Evolutionary conservation across 2,888 invertebrate genomes (phyloP).

Genomic region (Lacanobia oleracea): DNA sequence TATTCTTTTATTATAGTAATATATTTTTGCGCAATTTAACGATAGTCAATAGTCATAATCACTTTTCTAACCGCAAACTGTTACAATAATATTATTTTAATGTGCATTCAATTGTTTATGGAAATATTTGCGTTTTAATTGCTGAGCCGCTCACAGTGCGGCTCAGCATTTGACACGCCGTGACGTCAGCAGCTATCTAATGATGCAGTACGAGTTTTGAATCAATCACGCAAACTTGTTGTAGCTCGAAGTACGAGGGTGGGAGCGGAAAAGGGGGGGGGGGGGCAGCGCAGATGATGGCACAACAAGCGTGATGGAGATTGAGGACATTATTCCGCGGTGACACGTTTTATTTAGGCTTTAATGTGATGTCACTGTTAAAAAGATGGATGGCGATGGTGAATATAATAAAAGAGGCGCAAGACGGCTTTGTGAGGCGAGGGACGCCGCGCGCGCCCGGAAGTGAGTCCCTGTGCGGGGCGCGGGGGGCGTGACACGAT

Average conservation of each 20-base stretch:
- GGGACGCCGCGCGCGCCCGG: slow-evolving; percentile 20
- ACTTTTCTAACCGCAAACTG: not conserved
- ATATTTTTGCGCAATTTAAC: not conserved
- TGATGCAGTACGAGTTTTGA: not conserved
- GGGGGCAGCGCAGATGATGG: not conserved
- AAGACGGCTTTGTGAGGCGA: slow-evolving; percentile 72
- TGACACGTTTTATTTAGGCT: slow-evolving; percentile 77
- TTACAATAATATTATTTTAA: slow-evolving; percentile 1
- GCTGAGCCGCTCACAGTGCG: no score
- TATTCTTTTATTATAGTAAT: no score
- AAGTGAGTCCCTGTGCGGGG: slow-evolving; percentile 26
- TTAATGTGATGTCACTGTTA: slow-evolving; percentile 76
- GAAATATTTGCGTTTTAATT: no score
- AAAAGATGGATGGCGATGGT: slow-evolving; percentile 74
- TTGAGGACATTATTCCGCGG: slow-evolving; percentile 70
- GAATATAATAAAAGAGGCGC: slow-evolving; percentile 76
- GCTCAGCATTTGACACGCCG: no score
- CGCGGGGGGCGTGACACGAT: slow-evolving; percentile 12
- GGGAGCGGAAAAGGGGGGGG: no score
- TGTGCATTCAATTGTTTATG: not conserved
- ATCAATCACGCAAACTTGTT: not conserved
- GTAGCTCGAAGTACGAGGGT: not conserved
- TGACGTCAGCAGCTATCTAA: not conserved
- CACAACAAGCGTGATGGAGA: slow-evolving; percentile 52
- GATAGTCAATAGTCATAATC: slow-evolving; percentile 7